Evolutionary conservation across 2,888 invertebrate genomes (phyloP).

Genomic region (Drosophila kuntzei): DNA sequence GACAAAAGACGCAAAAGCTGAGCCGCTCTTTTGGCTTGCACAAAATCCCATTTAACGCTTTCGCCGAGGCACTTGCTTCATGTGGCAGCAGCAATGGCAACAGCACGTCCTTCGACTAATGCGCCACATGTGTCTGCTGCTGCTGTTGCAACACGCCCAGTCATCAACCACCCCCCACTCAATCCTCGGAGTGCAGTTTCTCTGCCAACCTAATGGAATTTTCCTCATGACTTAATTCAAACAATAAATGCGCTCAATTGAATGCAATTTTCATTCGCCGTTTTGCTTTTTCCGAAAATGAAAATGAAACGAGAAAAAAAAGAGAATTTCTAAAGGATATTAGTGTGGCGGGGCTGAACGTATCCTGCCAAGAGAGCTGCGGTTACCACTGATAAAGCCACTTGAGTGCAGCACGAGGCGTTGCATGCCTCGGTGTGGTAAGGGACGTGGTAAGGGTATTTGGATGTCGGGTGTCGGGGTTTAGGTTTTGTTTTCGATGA

Average conservation of each 20-base stretch:
- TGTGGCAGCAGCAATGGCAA: constrained; percentile 38
- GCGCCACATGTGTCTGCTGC: constrained; percentile 66
- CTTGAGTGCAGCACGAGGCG: constrained; percentile 77
- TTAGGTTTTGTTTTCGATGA: constrained; percentile 70
- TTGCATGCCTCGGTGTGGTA: constrained; percentile 5
- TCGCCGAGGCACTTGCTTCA: constrained; percentile 43
- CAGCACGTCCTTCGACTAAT: constrained; percentile 53
- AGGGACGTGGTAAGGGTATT: not conserved
- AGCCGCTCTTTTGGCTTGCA: constrained; percentile 63
- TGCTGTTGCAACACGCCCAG: constrained; percentile 61
- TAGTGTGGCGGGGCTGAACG: constrained; percentile 55
- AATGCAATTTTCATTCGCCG: constrained; percentile 81
- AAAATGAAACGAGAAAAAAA: constrained; percentile 26
- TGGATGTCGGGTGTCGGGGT: not conserved
- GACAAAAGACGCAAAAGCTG: constrained; percentile 62
- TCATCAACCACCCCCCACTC: constrained; percentile 23
- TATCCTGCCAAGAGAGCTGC: constrained; percentile 61
- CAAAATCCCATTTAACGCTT: constrained; percentile 71
- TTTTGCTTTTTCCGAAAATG: constrained; percentile 66
- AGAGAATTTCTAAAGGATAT: constrained; percentile 69
- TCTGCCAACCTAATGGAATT: constrained; percentile 84
- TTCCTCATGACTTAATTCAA: constrained; percentile 85
- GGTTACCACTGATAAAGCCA: constrained; percentile 83
- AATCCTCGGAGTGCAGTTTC: constrained; percentile 61
- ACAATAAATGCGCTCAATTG: constrained; percentile 85